phyloP scores from a whole-genome alignment of 2,888 invertebrate genomes.

The Anthophora plumipes region DNA sequence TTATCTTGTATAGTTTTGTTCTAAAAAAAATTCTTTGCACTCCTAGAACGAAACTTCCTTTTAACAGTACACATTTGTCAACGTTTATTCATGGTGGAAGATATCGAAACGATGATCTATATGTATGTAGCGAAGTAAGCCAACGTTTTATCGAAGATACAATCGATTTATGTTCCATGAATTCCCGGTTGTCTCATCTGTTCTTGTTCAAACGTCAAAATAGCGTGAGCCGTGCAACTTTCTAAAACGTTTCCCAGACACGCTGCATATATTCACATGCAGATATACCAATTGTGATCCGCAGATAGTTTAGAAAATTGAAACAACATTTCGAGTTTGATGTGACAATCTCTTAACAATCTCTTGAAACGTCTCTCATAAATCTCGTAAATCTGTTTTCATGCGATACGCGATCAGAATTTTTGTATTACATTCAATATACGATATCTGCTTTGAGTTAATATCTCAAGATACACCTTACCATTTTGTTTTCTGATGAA shows the following conservation, averaged over 20 bases:
- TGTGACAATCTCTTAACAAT: slow-evolving; percentile 4
- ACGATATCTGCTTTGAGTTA: neutral
- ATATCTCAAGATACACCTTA: neutral
- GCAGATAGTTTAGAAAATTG: slow-evolving; percentile 4
- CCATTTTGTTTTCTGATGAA: neutral
- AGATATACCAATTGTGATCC: slow-evolving; percentile 4
- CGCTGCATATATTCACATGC: neutral
- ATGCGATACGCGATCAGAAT: neutral
- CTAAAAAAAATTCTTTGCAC: too few species aligned
- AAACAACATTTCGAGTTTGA: slow-evolving; percentile 9
- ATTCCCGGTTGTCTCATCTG: neutral
- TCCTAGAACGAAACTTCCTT: too few species aligned
- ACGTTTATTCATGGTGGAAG: neutral
- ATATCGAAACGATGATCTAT: neutral
- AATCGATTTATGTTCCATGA: slow-evolving; percentile 8
- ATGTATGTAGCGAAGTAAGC: neutral
- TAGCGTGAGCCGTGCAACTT: slow-evolving; percentile 7
- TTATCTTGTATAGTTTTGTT: too few species aligned
- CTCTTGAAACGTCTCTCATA: neutral
- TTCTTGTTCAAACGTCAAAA: neutral
- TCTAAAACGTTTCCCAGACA: slow-evolving; percentile 16
- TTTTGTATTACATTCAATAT: neutral
- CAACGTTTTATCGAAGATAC: neutral
- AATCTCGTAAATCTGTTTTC: neutral
- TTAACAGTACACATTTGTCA: neutral